These are phyloP conservation scores for Crocidura indochinensis DNA, from an alignment of 2,797 vertebrate species.

Conservation along the genomic window DNA sequence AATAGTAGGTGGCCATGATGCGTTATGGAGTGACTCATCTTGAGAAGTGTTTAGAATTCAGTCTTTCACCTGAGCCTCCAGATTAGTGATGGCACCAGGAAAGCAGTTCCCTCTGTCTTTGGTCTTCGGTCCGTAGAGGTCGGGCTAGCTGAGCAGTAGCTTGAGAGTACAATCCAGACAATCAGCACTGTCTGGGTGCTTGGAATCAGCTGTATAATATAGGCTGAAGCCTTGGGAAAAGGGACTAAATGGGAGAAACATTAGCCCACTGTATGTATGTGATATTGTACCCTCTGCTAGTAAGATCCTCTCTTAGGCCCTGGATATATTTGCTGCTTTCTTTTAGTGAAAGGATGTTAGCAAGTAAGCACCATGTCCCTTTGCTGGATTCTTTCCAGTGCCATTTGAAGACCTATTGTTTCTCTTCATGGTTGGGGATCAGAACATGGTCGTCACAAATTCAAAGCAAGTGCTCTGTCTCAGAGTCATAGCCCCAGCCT, in stretches of 20 bases:
- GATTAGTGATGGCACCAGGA: conserved; percentile 24
- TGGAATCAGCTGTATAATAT: neutral
- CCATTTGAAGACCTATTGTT: conserved; percentile 34
- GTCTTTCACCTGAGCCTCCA: conserved; percentile 24
- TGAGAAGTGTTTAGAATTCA: conserved; percentile 31
- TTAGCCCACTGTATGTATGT: too few species aligned
- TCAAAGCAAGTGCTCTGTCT: too few species aligned
- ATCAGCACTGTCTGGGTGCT: neutral
- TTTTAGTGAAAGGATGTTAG: neutral
- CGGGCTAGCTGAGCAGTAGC: neutral
- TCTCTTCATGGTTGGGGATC: neutral
- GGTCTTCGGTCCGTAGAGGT: conserved; percentile 1
- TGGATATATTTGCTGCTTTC: neutral
- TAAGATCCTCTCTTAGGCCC: neutral
- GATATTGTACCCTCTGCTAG: neutral
- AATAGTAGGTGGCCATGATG: neutral
- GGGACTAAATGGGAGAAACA: too few species aligned
- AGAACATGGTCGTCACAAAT: too few species aligned
- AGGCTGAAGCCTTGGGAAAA: too few species aligned
- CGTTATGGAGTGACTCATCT: conserved; percentile 34
- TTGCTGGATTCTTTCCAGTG: neutral
- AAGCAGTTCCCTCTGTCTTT: conserved; percentile 41
- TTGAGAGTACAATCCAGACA: conserved; percentile 26
- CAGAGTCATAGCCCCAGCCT: neutral
- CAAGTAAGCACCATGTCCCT: neutral